Percentiles rank a stretch among this genome's conserved stretches.
Evolutionary conservation across 2,113 vertebrate genomes (phyloP).

Genomic region (Mus musculus): DNA sequence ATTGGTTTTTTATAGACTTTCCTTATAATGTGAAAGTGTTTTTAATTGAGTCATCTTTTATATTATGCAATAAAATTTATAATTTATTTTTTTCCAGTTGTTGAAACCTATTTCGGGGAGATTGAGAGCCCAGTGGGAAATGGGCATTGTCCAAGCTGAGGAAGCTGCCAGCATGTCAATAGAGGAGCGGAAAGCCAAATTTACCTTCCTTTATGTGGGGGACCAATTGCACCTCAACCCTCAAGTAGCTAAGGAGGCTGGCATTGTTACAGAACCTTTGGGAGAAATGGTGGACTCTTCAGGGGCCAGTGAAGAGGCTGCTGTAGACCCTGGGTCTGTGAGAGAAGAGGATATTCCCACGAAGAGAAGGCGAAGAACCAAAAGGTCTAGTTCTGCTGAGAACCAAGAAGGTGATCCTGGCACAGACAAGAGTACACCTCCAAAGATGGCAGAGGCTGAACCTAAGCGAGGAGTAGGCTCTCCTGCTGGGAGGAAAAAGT

Average conservation of each 20-base stretch:
- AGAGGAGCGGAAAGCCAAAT: constrained; percentile 92
- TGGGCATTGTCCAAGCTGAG: constrained; percentile 92
- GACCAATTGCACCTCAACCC: constrained; percentile 93
- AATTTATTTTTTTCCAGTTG: constrained; percentile 81
- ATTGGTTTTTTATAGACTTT: constrained; percentile 23
- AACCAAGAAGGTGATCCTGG: constrained; percentile 66
- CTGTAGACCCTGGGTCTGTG: constrained; percentile 9
- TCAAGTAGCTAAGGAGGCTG: constrained; percentile 87
- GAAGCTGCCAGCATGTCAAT: constrained; percentile 90
- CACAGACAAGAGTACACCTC: constrained; percentile 78
- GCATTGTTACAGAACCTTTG: constrained; percentile 83
- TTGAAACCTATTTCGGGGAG: constrained; percentile 91
- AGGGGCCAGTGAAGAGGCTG: constrained; percentile 73
- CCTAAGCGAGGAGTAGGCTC: constrained; percentile 82
- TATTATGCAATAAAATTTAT: background rate
- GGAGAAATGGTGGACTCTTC: constrained; percentile 78
- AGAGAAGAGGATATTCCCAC: constrained; percentile 83
- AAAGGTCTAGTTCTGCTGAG: constrained; percentile 67
- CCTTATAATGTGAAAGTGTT: background rate
- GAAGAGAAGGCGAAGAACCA: constrained; percentile 88
- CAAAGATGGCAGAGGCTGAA: constrained; percentile 82
- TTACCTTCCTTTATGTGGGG: constrained; percentile 92
- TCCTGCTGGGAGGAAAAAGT: constrained; percentile 86
- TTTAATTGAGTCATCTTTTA: background rate
- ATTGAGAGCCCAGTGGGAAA: constrained; percentile 94